Evolutionary conservation across 1,140 invertebrate genomes (phyloP).

Genomic region (Drosophila rhopaloa): DNA sequence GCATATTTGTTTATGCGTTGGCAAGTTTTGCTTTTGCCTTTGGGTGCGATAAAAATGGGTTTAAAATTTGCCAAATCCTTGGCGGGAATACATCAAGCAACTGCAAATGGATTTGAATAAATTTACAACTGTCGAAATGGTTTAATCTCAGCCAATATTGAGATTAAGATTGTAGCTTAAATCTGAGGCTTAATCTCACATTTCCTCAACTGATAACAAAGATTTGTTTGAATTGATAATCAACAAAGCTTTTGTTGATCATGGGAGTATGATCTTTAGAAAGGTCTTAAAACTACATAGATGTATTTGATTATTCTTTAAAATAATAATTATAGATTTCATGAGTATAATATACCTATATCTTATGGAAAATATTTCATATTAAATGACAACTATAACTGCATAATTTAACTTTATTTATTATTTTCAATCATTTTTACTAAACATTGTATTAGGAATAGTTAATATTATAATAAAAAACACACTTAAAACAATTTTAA

Average conservation of each 20-base stretch:
- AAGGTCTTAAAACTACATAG: neutral
- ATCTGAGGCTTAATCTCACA: neutral
- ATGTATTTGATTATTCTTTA: neutral
- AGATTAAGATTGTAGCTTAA: neutral
- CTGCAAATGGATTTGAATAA: conserved; percentile 38
- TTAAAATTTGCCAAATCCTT: conserved; percentile 41
- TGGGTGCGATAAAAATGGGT: conserved; percentile 20
- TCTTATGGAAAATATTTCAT: no score
- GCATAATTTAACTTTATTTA: no score
- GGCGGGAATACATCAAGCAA: conserved; percentile 33
- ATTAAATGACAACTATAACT: no score
- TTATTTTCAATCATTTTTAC: no score
- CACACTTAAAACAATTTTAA: no score
- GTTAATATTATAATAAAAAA: no score
- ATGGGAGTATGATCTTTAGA: neutral
- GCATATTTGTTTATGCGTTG: conserved; percentile 42
- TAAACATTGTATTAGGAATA: no score
- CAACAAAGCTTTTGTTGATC: neutral
- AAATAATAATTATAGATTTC: no score
- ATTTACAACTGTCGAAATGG: conserved; percentile 25
- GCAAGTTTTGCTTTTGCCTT: conserved; percentile 35
- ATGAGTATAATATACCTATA: no score
- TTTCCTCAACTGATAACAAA: conserved; percentile 14
- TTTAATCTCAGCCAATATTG: conserved; percentile 31
- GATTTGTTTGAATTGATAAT: neutral